A percentile compares a stretch with the other conserved stretches of the same genome.
phyloP scores from a whole-genome alignment of 2,888 invertebrate species.

The Mythimna albipuncta region DNA sequence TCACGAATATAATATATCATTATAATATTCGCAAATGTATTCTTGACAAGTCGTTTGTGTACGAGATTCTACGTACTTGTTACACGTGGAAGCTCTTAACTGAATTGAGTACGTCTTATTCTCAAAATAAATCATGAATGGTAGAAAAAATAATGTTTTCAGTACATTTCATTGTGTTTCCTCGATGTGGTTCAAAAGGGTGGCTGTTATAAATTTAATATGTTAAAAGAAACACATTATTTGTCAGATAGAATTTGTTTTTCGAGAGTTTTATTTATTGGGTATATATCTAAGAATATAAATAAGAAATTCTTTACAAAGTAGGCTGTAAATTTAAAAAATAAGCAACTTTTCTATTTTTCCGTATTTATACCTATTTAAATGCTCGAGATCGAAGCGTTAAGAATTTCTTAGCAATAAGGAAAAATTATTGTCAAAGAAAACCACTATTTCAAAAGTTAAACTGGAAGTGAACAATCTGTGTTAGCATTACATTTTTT shows the following conservation, averaged over 20 bases:
- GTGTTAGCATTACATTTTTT: background rate
- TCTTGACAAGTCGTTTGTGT: slow-evolving; percentile 11
- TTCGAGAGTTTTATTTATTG: too few species aligned
- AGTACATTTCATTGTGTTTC: slow-evolving; percentile 6
- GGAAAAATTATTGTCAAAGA: background rate
- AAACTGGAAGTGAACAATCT: background rate
- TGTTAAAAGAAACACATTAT: background rate
- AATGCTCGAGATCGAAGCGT: too few species aligned
- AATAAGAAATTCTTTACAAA: too few species aligned
- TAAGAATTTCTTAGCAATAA: background rate
- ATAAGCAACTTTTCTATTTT: too few species aligned
- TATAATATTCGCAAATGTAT: background rate
- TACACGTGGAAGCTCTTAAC: slow-evolving; percentile 47
- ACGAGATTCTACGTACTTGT: slow-evolving; percentile 7
- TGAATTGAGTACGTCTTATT: slow-evolving; percentile 20
- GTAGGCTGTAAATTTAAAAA: too few species aligned
- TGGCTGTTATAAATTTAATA: background rate
- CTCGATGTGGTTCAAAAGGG: background rate
- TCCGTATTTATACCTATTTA: too few species aligned
- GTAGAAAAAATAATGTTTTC: slow-evolving; percentile 4
- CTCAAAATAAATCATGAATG: slow-evolving; percentile 12
- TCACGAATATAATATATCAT: background rate
- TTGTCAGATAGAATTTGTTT: background rate
- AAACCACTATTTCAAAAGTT: background rate
- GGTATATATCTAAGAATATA: too few species aligned